These are phyloP conservation scores for Asobara japonica DNA, from an alignment of 1,140 invertebrate genomes.

Conservation along the genomic window DNA sequence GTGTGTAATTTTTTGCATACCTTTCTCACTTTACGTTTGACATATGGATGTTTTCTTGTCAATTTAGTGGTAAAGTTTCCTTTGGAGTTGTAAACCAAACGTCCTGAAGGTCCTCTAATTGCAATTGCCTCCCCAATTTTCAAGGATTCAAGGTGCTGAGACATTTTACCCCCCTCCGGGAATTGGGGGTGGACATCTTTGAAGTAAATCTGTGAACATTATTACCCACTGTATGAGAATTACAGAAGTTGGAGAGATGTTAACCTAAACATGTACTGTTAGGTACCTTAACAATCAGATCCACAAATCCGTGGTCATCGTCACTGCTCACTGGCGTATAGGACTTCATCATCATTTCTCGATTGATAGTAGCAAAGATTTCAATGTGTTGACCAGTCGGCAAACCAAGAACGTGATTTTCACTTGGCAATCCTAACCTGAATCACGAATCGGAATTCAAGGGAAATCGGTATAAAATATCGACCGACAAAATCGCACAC, in stretches of 20 bases:
- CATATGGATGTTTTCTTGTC: slow-evolving; percentile 86
- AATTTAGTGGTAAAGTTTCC: slow-evolving; percentile 89
- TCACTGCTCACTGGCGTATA: slow-evolving; percentile 98
- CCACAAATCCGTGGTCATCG: slow-evolving; percentile 93
- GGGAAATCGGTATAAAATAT: too few species aligned
- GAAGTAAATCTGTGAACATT: slow-evolving; percentile 84
- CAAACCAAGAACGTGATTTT: slow-evolving; percentile 90
- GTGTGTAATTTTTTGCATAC: slow-evolving; percentile 50
- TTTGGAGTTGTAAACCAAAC: slow-evolving; percentile 80
- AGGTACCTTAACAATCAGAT: slow-evolving; percentile 93
- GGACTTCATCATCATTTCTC: slow-evolving; percentile 90
- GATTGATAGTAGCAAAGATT: slow-evolving; percentile 89
- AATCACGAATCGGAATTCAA: too few species aligned
- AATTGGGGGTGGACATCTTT: slow-evolving; percentile 98
- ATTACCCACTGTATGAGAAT: too few species aligned
- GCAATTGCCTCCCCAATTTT: slow-evolving; percentile 93
- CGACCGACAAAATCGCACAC: too few species aligned
- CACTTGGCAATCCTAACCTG: slow-evolving; percentile 88
- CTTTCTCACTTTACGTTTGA: slow-evolving; percentile 76
- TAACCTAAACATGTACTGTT: background rate
- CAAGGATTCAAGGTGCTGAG: slow-evolving; percentile 91
- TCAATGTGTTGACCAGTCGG: slow-evolving; percentile 97
- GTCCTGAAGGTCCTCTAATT: slow-evolving; percentile 92
- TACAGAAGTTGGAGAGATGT: background rate
- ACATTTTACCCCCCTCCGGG: slow-evolving; percentile 97